These are phyloP conservation scores for Anoncus sp. DNA, from an alignment of 2,888 invertebrate genomes.

Conservation along the genomic window DNA sequence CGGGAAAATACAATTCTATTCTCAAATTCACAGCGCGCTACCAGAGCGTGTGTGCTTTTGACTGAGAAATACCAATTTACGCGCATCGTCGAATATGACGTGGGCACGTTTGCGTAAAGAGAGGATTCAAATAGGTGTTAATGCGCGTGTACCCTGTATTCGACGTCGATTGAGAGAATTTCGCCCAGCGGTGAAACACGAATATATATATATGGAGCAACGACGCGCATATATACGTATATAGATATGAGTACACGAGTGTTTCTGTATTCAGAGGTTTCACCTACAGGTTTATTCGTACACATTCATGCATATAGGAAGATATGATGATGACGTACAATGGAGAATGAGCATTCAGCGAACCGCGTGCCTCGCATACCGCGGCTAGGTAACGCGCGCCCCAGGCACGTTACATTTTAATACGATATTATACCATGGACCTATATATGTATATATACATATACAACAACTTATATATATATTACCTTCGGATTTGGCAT, in stretches of 20 bases:
- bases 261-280: conserved; percentile 39
- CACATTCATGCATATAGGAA: conserved; percentile 43
- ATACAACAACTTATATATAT: not conserved
- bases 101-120: conserved; percentile 9
- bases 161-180: conserved; percentile 39
- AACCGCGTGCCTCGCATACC: conserved; percentile 50
- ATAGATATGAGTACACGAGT: not conserved
- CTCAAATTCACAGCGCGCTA: not conserved
- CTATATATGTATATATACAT: conserved; percentile 3
- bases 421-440: conserved; percentile 42
- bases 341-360: conserved; percentile 53
- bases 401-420: conserved; percentile 50
- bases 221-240: not conserved
- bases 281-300: conserved; percentile 34
- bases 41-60: not conserved
- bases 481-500: conserved; percentile 17
- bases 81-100: not conserved
- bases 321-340: conserved; percentile 54
- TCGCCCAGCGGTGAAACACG: not conserved
- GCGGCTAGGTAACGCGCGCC: conserved; percentile 22
- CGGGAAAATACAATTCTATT: not conserved
- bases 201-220: not conserved
- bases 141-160: not conserved
- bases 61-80: not conserved
- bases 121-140: conserved; percentile 20